Conservation (phyloP, 2,797 vertebrate genomes). For the Arctocebus calabarensis region DNA sequence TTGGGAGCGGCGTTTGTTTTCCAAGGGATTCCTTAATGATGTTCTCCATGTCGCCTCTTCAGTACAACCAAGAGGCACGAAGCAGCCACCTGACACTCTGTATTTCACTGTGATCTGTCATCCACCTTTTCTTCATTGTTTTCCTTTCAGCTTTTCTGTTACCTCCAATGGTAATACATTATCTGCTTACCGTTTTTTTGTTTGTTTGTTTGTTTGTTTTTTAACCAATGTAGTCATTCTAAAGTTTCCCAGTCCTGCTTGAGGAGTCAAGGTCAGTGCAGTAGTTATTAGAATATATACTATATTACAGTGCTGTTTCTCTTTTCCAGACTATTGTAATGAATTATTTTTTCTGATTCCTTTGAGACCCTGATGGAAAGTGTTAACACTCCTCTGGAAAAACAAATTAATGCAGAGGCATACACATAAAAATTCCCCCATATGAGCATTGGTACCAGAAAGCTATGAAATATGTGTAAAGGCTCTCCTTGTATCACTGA, state of each 20-base stretch:
- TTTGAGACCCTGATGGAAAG: not conserved
- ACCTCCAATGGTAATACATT: not conserved
- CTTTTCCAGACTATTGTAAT: not conserved
- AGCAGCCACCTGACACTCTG: too few relatives aligned
- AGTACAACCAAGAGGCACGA: fast-evolving
- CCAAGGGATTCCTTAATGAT: not conserved
- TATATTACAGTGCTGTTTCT: not conserved
- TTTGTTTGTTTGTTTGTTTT: too few relatives aligned
- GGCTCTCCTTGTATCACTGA: not conserved
- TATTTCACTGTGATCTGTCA: fast-evolving
- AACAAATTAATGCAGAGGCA: not conserved
- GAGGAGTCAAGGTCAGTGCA: not conserved
- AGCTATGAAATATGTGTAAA: not conserved
- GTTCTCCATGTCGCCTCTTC: not conserved
- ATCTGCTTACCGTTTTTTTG: not conserved
- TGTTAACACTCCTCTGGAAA: not conserved
- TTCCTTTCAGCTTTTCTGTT: not conserved
- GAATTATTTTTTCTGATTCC: not conserved
- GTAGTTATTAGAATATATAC: not conserved
- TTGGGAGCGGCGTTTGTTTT: not conserved
- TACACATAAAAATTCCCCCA: not conserved
- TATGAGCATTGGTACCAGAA: not conserved
- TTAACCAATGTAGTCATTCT: not conserved
- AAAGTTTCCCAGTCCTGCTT: not conserved
- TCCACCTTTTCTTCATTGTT: not conserved